Base-by-base conservation (phyloP, 2,113 vertebrate genomes). In the Platanista minor region DNA sequence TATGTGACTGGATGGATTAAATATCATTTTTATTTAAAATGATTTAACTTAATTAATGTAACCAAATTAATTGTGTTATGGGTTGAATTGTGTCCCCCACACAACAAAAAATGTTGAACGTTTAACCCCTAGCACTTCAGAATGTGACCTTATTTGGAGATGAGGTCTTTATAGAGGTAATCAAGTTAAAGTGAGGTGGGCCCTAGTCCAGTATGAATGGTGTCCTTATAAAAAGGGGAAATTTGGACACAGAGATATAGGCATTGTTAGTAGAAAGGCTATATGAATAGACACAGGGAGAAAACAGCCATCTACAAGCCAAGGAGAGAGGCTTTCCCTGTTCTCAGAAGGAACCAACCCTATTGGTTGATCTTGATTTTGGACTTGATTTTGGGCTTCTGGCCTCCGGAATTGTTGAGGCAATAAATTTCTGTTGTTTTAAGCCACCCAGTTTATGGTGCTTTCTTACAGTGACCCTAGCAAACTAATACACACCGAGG, bases 21-120 rank as follows among this genome's bases (percentile, higher is more conserved):
- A 74, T 85, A 72, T 66, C 46, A 92, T 80, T 95, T 92, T 84
- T 71, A 41, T 82, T 96, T 93, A 43, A 90, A 90, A 82, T 72
- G 2, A 61, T 80, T 90, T 95, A 52, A 90, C 27, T 85, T 77
- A 82, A 54, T 96, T 36, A 77, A 54, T 67, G 12, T 87, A 80
- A 91, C 39, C 87, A 91, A 91, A 41, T 77, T 49, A 7, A 36
- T 25, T 83, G 23, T 85, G 64, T 46, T 71, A 49, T 49, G 46
- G 9, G 31, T 86, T 62, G 29, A 85, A 11, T 31, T 54, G 23
- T 96, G 41, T 75, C 21, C 33, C 23, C 25, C 29, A 1, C 18
- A 4, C 39, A 33, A 39, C 2, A 33, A 59, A 83, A 72, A 71
- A 71, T 72, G 27, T 39, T 86, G 54, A 17, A 54, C 3, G 90